phyloP scores from a whole-genome alignment of 1,140 invertebrate species.

The Calephelis nemesis region DNA sequence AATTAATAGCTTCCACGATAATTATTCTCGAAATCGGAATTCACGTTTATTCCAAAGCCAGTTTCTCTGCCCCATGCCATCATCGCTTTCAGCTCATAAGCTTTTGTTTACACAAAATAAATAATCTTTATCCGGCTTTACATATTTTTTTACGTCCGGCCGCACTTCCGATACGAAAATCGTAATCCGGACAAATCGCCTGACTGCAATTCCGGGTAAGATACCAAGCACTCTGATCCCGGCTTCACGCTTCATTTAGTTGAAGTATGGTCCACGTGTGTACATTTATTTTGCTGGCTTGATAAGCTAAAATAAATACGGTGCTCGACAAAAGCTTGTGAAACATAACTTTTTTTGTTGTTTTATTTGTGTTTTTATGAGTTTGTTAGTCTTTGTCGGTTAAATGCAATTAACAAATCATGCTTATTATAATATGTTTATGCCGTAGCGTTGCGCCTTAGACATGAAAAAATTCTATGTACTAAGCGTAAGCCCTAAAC shows the following conservation, averaged over 20 bases:
- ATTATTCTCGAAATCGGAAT: no score
- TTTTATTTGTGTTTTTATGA: no score
- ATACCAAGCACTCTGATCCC: constrained; percentile 22
- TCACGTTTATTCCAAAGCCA: no score
- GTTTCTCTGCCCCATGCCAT: no score
- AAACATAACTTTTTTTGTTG: no score
- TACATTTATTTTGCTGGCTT: background rate
- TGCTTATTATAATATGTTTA: no score
- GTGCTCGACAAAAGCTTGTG: background rate
- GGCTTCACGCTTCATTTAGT: constrained; percentile 31
- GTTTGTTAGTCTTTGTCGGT: no score
- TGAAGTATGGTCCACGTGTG: constrained; percentile 7
- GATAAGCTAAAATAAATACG: constrained; percentile 11
- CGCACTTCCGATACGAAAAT: constrained; percentile 26
- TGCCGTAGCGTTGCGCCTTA: no score
- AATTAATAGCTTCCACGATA: no score
- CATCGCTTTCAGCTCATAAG: background rate
- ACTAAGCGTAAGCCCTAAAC: no score
- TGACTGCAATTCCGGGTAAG: constrained; percentile 20
- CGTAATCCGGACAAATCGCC: constrained; percentile 33
- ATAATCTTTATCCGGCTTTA: constrained; percentile 29
- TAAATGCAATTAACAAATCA: no score
- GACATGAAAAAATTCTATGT: no score
- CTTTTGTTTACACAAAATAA: constrained; percentile 21
- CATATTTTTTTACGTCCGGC: constrained; percentile 30